Percentiles rank a stretch among this genome's conserved stretches.
Conservation (phyloP, 2,888 invertebrate species). For the Caenorhabditis wallacei region DNA sequence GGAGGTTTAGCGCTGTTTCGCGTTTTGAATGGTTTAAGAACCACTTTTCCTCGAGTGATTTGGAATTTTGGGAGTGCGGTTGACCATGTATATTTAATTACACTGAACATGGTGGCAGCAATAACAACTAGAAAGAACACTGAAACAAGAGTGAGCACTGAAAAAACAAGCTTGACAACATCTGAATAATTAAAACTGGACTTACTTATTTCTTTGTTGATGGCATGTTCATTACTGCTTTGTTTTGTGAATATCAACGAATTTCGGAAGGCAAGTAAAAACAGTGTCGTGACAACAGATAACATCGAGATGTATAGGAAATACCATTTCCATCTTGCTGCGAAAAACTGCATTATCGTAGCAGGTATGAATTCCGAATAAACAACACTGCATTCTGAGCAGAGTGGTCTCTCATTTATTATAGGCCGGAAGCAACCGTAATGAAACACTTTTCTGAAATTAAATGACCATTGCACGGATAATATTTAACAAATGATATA, state of each 20-base stretch:
- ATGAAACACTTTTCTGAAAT: constrained; percentile 31
- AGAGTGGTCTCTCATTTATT: constrained; percentile 10
- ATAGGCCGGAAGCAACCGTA: constrained; percentile 26
- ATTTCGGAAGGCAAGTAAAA: constrained; percentile 20
- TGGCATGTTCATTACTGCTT: neutral
- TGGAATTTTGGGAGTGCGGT: constrained; percentile 29
- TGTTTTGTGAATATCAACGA: constrained; percentile 17
- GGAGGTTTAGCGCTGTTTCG: neutral
- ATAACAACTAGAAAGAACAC: constrained; percentile 46
- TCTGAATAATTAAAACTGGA: too few relatives aligned
- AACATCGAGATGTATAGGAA: neutral
- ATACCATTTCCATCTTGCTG: constrained; percentile 27
- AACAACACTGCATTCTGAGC: constrained; percentile 33
- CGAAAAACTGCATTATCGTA: constrained; percentile 21
- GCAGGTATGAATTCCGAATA: constrained; percentile 38
- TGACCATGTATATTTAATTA: constrained; percentile 29
- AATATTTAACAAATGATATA: constrained; percentile 2
- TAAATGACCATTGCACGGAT: neutral
- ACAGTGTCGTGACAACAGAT: constrained; percentile 14
- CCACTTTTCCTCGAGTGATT: constrained; percentile 26
- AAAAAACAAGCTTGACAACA: neutral
- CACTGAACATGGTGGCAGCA: constrained; percentile 16
- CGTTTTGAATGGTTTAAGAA: constrained; percentile 31
- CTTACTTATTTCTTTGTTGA: constrained; percentile 31
- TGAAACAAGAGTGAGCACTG: constrained; percentile 34